Base-by-base conservation (phyloP, 2,797 vertebrate genomes). In the Periparus ater region DNA sequence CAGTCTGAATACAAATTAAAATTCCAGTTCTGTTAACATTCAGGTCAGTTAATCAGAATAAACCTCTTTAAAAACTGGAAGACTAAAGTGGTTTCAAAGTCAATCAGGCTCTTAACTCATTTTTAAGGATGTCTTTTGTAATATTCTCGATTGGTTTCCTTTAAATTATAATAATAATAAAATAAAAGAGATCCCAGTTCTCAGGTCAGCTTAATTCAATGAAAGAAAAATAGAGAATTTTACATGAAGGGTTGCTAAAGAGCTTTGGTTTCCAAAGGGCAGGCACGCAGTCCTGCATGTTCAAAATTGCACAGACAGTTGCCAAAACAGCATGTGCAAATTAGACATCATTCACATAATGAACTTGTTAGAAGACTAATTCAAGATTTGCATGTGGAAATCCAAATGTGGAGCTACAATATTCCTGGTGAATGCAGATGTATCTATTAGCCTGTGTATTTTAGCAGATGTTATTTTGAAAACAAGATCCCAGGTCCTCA, bases 1-100 rank as follows among this genome's bases (percentile, higher is more conserved):
- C 97, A 91, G 63, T 96, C 96, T 97, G 98, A 98, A 98, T 98
- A 97, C 97, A 98, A 98, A 98, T 98, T 85, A 97, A 97, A 96
- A 96, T 89, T 95, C 96, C 84, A 70, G 48, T 77, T 96, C 96
- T 75, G 50, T 97, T 97, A 97, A 90, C 97, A 98, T 98, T 97
- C 98, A 97, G 97, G 97, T 98, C 98, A 96, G 96, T 96, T 93
- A 80, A 95, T 95, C 96, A 95, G 96, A 95, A 97, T 97, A 96
- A 97, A 96, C 96, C 95, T 96, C 97, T 91, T 96, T 95, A 54
- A 95, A 91, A 96, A 88, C 92, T 67, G 93, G 89, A 90, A 97
- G 96, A 96, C 97, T 96, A 97, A 97, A 97, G 97, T 96, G 97
- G 97, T 97, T 98, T 97, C 97, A 97, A 97, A 98, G 97, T 97